Evolutionary conservation across 2,113 vertebrate species (phyloP).

Genomic region (Sporophila hypoxantha): DNA sequence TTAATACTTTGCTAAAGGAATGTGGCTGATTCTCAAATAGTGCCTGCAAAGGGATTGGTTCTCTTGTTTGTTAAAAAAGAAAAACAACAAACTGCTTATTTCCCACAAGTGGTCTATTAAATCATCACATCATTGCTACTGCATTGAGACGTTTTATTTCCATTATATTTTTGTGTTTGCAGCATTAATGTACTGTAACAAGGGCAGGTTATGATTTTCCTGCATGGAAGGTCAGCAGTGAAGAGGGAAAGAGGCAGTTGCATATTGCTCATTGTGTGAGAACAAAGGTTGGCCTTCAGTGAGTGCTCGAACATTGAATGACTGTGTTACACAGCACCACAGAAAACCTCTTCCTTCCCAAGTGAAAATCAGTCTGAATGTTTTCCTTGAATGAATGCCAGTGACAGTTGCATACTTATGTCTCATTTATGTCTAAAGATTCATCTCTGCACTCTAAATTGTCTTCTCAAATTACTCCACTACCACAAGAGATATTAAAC

Average conservation of each 20-base stretch:
- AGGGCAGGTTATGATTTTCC: neutral
- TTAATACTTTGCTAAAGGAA: neutral
- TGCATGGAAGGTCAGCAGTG: neutral
- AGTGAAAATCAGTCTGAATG: neutral
- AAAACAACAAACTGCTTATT: neutral
- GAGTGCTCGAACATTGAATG: neutral
- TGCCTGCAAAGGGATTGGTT: neutral
- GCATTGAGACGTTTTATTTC: neutral
- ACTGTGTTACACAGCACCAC: neutral
- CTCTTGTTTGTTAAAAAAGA: neutral
- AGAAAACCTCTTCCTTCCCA: neutral
- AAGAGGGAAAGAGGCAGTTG: neutral
- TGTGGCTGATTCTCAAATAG: neutral
- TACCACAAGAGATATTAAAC: neutral
- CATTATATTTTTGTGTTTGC: neutral
- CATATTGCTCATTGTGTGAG: neutral
- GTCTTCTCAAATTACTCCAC: neutral
- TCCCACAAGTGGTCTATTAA: neutral
- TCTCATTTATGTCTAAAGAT: neutral
- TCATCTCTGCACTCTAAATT: neutral
- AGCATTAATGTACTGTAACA: neutral
- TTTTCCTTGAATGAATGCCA: neutral
- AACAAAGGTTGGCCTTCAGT: neutral
- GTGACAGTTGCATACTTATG: neutral
- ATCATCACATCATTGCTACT: neutral